Evolutionary conservation across 2,888 invertebrate genomes (phyloP), one percentile per base, ranked within the genome.

Genomic region (Drosophila colorata): DNA sequence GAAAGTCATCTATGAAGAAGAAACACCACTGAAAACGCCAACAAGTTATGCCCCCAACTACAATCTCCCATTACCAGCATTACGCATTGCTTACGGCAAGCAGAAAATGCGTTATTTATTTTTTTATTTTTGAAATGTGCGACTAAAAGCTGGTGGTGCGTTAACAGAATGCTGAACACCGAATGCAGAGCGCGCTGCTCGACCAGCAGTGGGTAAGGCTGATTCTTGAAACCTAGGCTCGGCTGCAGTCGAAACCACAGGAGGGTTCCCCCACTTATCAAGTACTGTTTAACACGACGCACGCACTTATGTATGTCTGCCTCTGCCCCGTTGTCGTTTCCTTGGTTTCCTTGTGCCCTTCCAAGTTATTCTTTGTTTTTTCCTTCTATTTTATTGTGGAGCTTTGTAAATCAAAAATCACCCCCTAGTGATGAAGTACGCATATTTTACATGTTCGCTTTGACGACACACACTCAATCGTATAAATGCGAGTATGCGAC

Each of bases 401-500:
- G 65, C 74, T 78, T 74, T 64, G 61, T 74, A 74, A 79, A 78
- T 78, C 61, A 75, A 59, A 72, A 82, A 75, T 83, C 80, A 81
- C 76, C 83, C 72, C 80, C 73, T 68, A 73, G 72, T 75, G 80
- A 76, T 78, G 74, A 65, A 63, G 58, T 64, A 82, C 76, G 78
- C 82, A 80, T 72, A 79, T 83, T 78, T 78, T 58, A 47, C 69
- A 76, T 69, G 63, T 46, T 61, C 47, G 51, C 49, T 55, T 67
- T 58, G 40, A 51, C 61, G 72, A 67, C 80, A 44, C 35, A 58
- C 48, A 57, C 64, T 35, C 52, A 60, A 44, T 46, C 44, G 8
- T 40, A 46, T 18, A 68, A 40, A 69, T 53, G 40, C 60, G 46
- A 57, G 33, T 28, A 18, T 47, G 38, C 55, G 53, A 56, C 52